Evolutionary conservation across 2,797 vertebrate genomes (phyloP), one percentile per base, ranked within the genome.

Genomic region (Clarias platycephalus): DNA sequence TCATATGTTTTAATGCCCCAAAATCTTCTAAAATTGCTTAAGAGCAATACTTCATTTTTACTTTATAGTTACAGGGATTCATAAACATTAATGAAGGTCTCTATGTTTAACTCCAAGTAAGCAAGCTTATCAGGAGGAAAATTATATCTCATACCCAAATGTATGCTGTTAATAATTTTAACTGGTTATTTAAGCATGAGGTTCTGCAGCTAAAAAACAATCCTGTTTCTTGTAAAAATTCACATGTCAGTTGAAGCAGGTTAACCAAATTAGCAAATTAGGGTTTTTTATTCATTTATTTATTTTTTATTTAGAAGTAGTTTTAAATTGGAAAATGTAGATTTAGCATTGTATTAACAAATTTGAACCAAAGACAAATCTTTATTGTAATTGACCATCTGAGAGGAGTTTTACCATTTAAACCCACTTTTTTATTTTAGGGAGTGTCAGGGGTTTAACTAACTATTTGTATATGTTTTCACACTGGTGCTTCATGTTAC

Each of bases 281-380:
- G 7, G 34, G 34, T 5, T 44, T 44, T 9, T 44, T 10, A 2
- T 49, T 10, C n/a, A n/a, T 2, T 49, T 49, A 3, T 49, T 49
- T 49, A 3, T 53, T 74, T 74, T 55, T 55, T 20, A 13, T 71
- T 44, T 49, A 70, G 10, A 24, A n/a, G 37, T 13, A n/a, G 40
- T n/a, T 71, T 44, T 49, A 71, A 71, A 49, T 71, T 2, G 24
- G 22, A 49, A 71, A n/a, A n/a, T 49, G 12, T 49, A 49, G 22
- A 44, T 71, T 49, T 49, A 71, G 37, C 12, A 49, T 5, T 71
- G 1, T 44, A 40, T 71, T 74, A 53, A 74, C 44, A 77, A 16
- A 78, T 62, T 62, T 40, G 22, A 78, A 62, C 55, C 31, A 58
- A 77, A 77, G 28, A 78, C 31, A 31, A 40, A 77, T 55, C 18